phyloP scores from a whole-genome alignment of 2,797 vertebrate species.

The Bovichtus variegatus region DNA sequence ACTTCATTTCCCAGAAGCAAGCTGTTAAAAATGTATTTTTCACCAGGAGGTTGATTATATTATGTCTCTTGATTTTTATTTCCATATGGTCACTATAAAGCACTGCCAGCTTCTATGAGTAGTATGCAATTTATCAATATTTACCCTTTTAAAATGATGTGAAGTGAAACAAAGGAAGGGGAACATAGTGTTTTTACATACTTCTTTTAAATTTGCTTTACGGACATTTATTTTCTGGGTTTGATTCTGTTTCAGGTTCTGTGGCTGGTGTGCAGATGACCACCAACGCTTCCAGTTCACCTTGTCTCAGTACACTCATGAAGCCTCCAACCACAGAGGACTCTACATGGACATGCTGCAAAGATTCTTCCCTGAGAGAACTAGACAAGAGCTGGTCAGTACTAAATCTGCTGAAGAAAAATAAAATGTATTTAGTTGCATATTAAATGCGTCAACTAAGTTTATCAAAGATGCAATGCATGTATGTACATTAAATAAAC shows the following conservation, averaged over 20 bases:
- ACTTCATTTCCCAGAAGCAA: slow-evolving; percentile 27
- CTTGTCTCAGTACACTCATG: slow-evolving; percentile 86
- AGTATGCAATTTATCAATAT: slow-evolving; percentile 3
- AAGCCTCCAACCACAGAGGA: slow-evolving; percentile 84
- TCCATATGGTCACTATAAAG: slow-evolving; percentile 12
- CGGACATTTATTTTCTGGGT: not conserved
- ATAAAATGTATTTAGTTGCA: not conserved
- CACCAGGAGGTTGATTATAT: slow-evolving; percentile 57
- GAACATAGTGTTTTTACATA: not conserved
- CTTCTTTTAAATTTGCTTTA: slow-evolving; percentile 10
- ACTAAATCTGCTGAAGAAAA: not conserved
- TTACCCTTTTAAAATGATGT: not conserved
- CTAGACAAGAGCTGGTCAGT: slow-evolving; percentile 91
- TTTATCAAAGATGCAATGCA: too few species aligned
- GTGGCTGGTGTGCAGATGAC: slow-evolving; percentile 88
- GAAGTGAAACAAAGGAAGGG: not conserved
- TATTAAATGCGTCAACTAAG: not conserved
- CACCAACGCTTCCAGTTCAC: slow-evolving; percentile 87
- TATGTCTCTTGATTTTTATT: slow-evolving; percentile 31
- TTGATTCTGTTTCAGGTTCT: slow-evolving; percentile 81
- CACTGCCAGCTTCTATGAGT: not conserved
- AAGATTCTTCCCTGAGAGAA: slow-evolving; percentile 88
- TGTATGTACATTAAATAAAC: not conserved
- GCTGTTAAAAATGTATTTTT: slow-evolving; percentile 27
- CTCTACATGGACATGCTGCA: slow-evolving; percentile 91